Evolutionary conservation across 92 coral and sea anemone species (phyloP).

Genomic region (Pocillopora meandrina): DNA sequence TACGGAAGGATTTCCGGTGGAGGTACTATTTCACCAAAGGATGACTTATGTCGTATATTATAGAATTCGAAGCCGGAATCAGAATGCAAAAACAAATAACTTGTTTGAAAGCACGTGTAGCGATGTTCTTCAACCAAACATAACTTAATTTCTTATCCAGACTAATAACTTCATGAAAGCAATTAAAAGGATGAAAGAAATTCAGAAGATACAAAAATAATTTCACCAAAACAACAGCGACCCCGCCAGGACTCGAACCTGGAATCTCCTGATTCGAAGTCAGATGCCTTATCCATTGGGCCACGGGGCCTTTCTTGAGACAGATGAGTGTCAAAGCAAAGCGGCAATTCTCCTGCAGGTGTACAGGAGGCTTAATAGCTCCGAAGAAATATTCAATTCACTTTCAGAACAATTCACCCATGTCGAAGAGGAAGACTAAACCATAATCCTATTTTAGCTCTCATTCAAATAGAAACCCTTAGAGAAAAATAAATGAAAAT

Average conservation of each 20-base stretch:
- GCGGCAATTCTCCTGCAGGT: constrained; percentile 23
- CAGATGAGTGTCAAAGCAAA: background rate
- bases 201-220: background rate
- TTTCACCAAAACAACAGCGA: constrained; percentile 53
- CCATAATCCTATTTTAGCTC: too few relatives aligned
- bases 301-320: constrained; percentile 74
- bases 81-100: too few relatives aligned
- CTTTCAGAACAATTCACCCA: constrained; percentile 43
- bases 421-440: too few relatives aligned
- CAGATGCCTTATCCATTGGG: constrained; percentile 98
- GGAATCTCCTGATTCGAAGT: constrained; percentile 97
- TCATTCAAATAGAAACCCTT: too few relatives aligned
- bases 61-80: too few relatives aligned
- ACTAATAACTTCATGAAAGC: background rate
- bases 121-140: too few relatives aligned
- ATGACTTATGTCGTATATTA: too few relatives aligned
- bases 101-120: too few relatives aligned
- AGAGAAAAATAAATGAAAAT: too few relatives aligned
- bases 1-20: too few relatives aligned
- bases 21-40: too few relatives aligned
- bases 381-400: constrained; percentile 34
- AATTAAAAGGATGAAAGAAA: constrained; percentile 9
- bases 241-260: constrained; percentile 99
- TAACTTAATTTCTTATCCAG: too few relatives aligned
- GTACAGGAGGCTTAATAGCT: constrained; percentile 15